Base-by-base conservation (phyloP, 2,113 vertebrate genomes). In the Larimichthys crocea region DNA sequence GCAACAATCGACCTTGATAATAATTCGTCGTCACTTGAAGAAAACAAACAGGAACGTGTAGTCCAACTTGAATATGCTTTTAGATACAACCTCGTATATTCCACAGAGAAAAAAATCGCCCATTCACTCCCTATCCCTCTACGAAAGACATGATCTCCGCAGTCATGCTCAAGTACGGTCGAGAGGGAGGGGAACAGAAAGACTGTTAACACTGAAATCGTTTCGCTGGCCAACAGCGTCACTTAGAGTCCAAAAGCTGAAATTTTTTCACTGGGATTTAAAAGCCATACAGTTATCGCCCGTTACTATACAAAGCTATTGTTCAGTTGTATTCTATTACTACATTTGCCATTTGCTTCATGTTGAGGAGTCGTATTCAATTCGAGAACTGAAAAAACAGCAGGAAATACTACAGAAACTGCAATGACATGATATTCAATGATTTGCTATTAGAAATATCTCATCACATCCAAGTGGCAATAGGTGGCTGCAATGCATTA, bases 171-270 rank as follows among this genome's bases (percentile, higher is more conserved):
- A 17, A 49, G 20, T 40, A 19, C 16, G 60, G 59, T 7, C 6
- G 35, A 7, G 19, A 20, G 52, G 52, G 44, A 72, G 52, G 60
- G 20, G 12, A 0, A 14, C 6, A 22, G 4, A 14, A 60, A 24
- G 35, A 31, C 48, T 64, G 3, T 52, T 19, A 44, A 20, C n/a
- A 26, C 5, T 10, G 10, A 55, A 59, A 78, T 42, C n/a, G 3
- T 60, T 81, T 44, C n/a, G 29, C 11, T 80, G 56, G 53, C 42
- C 74, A 79, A 82, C 72, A 88, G 87, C 87, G 87, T 88, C 83
- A n/a, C 87, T 86, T 71, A 69, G 80, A 86, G 87, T 80, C 11
- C 10, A 69, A 66, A 82, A 15, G 0, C 5, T 73, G 63, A 40
- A 82, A 19, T 44, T n/a, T 5, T 46, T 7, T 29, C 9, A 74